Base-by-base conservation (phyloP, 2,888 invertebrate species). In the Camptogramma bilineatum region DNA sequence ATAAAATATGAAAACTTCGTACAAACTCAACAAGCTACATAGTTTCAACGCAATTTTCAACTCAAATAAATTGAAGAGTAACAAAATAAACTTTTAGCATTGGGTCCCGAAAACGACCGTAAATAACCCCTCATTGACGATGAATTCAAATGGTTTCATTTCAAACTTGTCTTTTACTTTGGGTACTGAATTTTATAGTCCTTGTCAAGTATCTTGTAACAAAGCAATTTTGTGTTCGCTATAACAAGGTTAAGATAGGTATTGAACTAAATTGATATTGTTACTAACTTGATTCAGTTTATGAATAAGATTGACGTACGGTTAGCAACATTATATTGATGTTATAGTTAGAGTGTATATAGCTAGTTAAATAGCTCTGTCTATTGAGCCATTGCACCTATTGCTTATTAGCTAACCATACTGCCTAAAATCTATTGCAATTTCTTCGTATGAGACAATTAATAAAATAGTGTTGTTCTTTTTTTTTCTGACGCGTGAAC, bases 111-210 rank as follows among this genome's bases (percentile, higher is more conserved):
- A 53, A 63, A 64, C 51, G 59, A 55, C 46, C 54, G 59, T 64
- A 54, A 64, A 64, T 51, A 42, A 58, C 16, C 48, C 44, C 52
- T 56, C 52, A 60, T 52, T 42, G 55, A 39, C 39, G 28, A 59
- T 64, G 59, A 64, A 64, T 64, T 64, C 51, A 55, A 64, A 64
- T 59, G 52, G 55, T 60, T 64, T 55, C 55, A 55, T 55, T 59
- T 52, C 34, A 21, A 52, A 55, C 51, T 64, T 55, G 47, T 46
- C 54, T 59, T 59, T 54, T 55, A 59, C 44, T 54, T 54, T 56
- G 16, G 21, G 17, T 13, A 57, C 39, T 55, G 47, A 60, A 42
- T 48, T 64, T 59, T 54, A 52, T 17, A 28, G 52, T 42, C 57
- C 13, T n/a, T 18, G 46, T 18, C 52, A 59, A 59, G 59, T 39